phyloP scores from a whole-genome alignment of 2,888 invertebrate species.

The Endotricha flammealis region DNA sequence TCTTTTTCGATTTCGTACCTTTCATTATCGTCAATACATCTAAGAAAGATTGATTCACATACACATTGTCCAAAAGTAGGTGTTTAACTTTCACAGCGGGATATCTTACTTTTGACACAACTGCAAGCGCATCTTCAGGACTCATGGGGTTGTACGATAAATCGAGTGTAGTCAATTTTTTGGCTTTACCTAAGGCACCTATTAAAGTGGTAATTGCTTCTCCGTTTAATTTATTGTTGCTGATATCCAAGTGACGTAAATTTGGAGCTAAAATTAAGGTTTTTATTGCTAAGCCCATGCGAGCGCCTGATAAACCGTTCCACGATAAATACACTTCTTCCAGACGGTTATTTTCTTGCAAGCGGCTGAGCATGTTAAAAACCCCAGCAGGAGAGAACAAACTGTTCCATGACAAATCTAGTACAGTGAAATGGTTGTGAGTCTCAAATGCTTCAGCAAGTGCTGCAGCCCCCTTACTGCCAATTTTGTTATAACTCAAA shows the following conservation, averaged over 20 bases:
- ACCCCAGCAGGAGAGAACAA: conserved; percentile 26
- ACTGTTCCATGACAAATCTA: conserved; percentile 41
- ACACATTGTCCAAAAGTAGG: conserved; percentile 32
- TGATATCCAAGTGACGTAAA: conserved; percentile 31
- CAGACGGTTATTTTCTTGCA: conserved; percentile 26
- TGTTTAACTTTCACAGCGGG: conserved; percentile 32
- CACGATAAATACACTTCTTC: conserved; percentile 37
- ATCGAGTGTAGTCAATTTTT: conserved; percentile 31
- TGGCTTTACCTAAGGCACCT: conserved; percentile 26
- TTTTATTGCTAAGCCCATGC: conserved; percentile 28
- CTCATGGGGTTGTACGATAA: conserved; percentile 41
- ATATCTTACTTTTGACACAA: conserved; percentile 30
- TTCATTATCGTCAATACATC: conserved; percentile 26
- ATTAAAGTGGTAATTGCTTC: conserved; percentile 26
- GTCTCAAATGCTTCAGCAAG: conserved; percentile 30
- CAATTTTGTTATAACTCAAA: conserved; percentile 36
- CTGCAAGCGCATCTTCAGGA: conserved; percentile 26
- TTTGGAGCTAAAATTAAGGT: conserved; percentile 26
- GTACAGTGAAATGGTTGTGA: conserved; percentile 29
- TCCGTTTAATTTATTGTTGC: conserved; percentile 33
- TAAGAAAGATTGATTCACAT: conserved; percentile 32
- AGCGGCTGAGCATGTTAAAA: conserved; percentile 27
- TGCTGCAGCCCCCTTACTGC: conserved; percentile 24
- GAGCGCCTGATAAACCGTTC: conserved; percentile 32
- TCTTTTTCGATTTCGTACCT: conserved; percentile 29